These are phyloP conservation scores for Alloscopus bannaensis DNA, from an alignment of 2,888 invertebrate genomes.

Conservation along the genomic window DNA sequence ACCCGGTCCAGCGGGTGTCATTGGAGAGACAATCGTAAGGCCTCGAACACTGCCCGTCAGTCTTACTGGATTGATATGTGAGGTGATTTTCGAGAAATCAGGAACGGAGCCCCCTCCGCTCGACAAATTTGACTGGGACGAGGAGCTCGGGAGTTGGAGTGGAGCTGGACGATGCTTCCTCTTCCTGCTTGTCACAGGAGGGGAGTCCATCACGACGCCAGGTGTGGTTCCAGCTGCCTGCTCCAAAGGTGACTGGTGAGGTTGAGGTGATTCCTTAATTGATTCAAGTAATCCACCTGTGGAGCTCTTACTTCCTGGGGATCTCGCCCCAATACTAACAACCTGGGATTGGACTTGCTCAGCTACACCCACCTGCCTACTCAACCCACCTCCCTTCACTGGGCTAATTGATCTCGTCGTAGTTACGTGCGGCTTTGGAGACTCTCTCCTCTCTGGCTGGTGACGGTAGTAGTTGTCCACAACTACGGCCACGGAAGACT, in stretches of 20 bases:
- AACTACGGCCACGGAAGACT: constrained; percentile 10
- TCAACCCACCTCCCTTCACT: constrained; percentile 23
- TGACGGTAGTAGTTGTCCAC: background rate
- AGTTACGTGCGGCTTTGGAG: constrained; percentile 21
- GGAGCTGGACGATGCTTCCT: constrained; percentile 52
- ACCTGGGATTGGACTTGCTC: background rate
- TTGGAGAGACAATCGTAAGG: constrained; percentile 50
- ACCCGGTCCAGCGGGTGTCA: constrained; percentile 38
- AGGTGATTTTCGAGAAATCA: constrained; percentile 54
- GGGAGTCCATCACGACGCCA: background rate
- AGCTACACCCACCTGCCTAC: too few species aligned
- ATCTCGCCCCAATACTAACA: constrained; percentile 18
- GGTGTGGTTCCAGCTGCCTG: background rate
- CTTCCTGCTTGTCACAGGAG: constrained; percentile 33
- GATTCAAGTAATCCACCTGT: constrained; percentile 57
- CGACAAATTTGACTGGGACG: constrained; percentile 20
- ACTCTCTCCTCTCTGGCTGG: constrained; percentile 4
- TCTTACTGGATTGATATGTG: constrained; percentile 52
- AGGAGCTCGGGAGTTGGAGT: constrained; percentile 42
- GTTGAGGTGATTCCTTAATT: constrained; percentile 47
- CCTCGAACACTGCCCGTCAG: constrained; percentile 39
- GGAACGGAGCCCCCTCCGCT: constrained; percentile 50
- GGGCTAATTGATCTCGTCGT: constrained; percentile 42
- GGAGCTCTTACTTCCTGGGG: constrained; percentile 44
- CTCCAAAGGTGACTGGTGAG: background rate